phyloP scores from a whole-genome alignment of 2,797 vertebrate genomes.

The Tachyglossus aculeatus region DNA sequence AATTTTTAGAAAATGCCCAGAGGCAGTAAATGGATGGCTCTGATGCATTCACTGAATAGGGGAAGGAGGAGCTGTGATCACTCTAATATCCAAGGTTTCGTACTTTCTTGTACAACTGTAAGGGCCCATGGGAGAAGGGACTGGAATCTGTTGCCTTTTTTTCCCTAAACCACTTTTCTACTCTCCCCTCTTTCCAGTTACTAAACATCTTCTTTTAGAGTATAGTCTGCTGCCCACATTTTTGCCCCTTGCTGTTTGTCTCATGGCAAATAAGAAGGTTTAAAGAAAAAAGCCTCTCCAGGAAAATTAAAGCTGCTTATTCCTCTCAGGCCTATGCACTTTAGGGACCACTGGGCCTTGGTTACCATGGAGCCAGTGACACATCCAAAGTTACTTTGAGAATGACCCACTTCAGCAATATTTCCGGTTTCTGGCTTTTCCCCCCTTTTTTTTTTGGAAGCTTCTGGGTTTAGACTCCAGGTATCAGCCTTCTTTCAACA shows the following conservation, averaged over 20 bases:
- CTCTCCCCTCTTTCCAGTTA: background rate
- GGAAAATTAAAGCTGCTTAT: too few relatives aligned
- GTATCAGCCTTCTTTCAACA: background rate
- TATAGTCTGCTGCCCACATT: rapidly evolving
- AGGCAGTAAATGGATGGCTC: background rate
- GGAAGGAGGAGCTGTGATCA: background rate
- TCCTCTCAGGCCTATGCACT: too few relatives aligned
- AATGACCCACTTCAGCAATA: background rate
- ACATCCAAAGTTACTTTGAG: background rate
- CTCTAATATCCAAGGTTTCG: background rate
- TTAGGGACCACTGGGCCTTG: too few relatives aligned
- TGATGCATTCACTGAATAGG: background rate
- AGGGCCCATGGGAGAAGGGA: background rate
- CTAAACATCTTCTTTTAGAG: background rate
- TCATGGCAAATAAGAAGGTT: too few relatives aligned
- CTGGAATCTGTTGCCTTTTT: background rate
- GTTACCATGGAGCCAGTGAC: too few relatives aligned
- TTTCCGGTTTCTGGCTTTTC: background rate
- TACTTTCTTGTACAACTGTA: background rate
- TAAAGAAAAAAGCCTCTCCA: too few relatives aligned
- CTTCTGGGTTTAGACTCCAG: background rate
- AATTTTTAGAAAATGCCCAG: background rate
- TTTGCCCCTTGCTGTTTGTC: too few relatives aligned
- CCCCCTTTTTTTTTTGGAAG: background rate
- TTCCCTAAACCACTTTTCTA: background rate